Evolutionary conservation across 1,140 invertebrate species (phyloP).

Genomic region (Phymastichus coffea): DNA sequence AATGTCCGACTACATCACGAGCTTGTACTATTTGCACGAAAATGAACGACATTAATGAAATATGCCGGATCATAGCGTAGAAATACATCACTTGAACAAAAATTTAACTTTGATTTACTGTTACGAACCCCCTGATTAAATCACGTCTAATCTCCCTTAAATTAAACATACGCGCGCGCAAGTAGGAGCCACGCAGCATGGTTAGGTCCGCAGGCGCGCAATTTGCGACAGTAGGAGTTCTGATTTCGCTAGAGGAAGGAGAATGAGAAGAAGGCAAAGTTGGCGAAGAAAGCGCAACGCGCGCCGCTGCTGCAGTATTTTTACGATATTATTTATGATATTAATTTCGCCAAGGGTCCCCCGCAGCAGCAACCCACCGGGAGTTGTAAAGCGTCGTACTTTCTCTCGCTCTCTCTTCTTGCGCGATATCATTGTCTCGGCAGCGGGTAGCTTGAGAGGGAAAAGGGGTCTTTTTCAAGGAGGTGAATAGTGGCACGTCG

Average conservation of each 20-base stretch:
- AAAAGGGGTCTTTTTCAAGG: slow-evolving; percentile 48
- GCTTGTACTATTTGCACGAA: too few relatives aligned
- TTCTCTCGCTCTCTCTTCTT: slow-evolving; percentile 35
- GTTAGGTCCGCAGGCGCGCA: too few relatives aligned
- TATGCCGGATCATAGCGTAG: too few relatives aligned
- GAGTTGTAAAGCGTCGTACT: slow-evolving; percentile 54
- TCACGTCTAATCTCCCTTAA: too few relatives aligned
- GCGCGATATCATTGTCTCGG: slow-evolving; percentile 55
- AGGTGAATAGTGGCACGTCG: slow-evolving; percentile 50
- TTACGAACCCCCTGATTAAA: too few relatives aligned
- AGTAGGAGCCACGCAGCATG: too few relatives aligned
- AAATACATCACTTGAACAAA: too few relatives aligned
- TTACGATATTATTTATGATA: slow-evolving; percentile 59
- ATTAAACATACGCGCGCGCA: too few relatives aligned
- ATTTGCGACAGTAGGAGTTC: not conserved
- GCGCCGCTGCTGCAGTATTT: slow-evolving; percentile 48
- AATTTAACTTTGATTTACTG: too few relatives aligned
- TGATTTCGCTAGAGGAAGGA: slow-evolving; percentile 9
- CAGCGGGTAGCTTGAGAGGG: slow-evolving; percentile 41
- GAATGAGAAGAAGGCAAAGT: not conserved
- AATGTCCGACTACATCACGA: too few relatives aligned
- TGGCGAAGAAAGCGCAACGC: slow-evolving; percentile 6
- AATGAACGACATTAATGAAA: too few relatives aligned
- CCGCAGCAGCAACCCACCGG: slow-evolving; percentile 45
- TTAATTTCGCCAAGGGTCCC: slow-evolving; percentile 52